These are phyloP conservation scores for Ceratitis capitata DNA, from an alignment of 1,140 invertebrate species.

Conservation along the genomic window DNA sequence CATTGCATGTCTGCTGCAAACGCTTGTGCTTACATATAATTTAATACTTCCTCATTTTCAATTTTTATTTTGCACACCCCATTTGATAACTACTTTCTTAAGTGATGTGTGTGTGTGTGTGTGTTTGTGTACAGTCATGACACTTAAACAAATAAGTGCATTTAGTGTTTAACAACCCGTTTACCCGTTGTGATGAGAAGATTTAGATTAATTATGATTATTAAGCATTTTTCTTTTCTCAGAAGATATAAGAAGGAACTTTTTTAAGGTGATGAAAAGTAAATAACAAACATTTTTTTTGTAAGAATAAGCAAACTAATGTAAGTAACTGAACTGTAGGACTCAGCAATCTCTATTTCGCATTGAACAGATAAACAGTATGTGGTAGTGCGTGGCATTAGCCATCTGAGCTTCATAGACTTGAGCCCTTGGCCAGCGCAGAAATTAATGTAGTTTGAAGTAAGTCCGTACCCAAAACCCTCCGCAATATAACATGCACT, in stretches of 20 bases:
- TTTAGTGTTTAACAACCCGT: slow-evolving; percentile 65
- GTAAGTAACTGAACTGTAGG: too few relatives aligned
- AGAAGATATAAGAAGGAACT: too few relatives aligned
- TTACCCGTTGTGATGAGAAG: slow-evolving; percentile 47
- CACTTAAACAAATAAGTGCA: slow-evolving; percentile 63
- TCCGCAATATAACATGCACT: too few relatives aligned
- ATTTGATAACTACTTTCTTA: neutral
- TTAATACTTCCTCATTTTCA: too few relatives aligned
- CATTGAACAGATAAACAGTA: too few relatives aligned
- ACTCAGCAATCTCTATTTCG: too few relatives aligned
- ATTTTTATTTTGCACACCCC: neutral
- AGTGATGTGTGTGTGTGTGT: neutral
- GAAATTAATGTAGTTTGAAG: too few relatives aligned
- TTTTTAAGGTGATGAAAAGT: neutral
- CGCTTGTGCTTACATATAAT: neutral
- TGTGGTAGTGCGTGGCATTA: too few relatives aligned
- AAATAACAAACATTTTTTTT: neutral
- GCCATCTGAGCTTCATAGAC: too few relatives aligned
- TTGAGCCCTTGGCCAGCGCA: too few relatives aligned
- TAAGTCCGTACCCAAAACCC: too few relatives aligned
- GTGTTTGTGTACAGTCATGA: neutral
- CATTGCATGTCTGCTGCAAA: slow-evolving; percentile 5
- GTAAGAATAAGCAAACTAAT: neutral
- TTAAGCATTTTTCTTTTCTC: slow-evolving; percentile 11
- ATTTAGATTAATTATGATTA: slow-evolving; percentile 38